phyloP scores from a whole-genome alignment of 2,113 vertebrate species.

The Ictidomys tridecemlineatus region DNA sequence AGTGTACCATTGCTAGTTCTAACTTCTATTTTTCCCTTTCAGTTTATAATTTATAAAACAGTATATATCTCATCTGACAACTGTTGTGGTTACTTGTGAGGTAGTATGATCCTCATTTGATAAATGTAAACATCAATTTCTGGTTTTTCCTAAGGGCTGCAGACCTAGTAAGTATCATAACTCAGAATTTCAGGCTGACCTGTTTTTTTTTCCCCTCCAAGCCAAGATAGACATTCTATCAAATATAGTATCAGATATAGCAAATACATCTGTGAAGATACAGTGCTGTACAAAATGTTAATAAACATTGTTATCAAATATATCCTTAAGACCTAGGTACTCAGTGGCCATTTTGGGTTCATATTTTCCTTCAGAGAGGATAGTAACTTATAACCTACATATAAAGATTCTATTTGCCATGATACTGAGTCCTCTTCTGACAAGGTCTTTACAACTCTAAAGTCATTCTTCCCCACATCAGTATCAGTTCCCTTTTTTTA shows the following conservation, averaged over 20 bases:
- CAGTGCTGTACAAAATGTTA: not conserved
- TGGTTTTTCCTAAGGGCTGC: not conserved
- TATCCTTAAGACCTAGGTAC: not conserved
- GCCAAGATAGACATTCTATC: not conserved
- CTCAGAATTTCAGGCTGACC: accelerated
- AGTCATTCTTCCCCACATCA: not conserved
- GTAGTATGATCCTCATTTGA: not conserved
- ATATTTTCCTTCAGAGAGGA: not conserved
- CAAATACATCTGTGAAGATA: not conserved
- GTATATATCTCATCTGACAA: not conserved
- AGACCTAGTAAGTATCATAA: not conserved
- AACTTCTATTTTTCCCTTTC: not conserved
- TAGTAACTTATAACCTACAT: not conserved
- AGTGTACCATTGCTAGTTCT: not conserved
- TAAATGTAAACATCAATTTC: not conserved
- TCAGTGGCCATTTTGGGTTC: not conserved
- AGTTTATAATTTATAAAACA: not conserved
- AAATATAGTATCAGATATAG: not conserved
- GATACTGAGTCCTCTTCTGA: not conserved
- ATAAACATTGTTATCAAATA: not conserved
- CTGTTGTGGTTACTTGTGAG: not conserved
- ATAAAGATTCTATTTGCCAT: not conserved
- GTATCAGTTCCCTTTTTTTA: not conserved
- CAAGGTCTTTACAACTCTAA: not conserved
- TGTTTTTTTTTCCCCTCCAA: not conserved